Percentiles rank a stretch among this genome's conserved stretches.
These are phyloP conservation scores for Myiopsitta monachus DNA, from an alignment of 2,113 vertebrate species.

Conservation along the genomic window DNA sequence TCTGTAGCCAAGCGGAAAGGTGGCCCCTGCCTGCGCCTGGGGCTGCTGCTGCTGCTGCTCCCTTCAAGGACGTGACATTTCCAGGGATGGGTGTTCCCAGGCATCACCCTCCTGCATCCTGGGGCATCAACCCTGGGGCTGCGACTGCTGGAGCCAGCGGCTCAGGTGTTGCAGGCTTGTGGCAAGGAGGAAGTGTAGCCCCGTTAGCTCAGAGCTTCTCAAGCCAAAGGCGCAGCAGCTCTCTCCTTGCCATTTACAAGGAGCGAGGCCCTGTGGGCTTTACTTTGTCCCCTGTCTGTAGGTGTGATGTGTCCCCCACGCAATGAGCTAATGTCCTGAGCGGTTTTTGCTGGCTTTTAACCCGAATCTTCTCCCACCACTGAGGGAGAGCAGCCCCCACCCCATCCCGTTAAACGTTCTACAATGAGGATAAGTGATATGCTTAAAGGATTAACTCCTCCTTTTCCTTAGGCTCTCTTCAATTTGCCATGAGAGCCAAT, in stretches of 20 bases:
- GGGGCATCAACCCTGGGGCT: background rate
- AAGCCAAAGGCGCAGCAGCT: background rate
- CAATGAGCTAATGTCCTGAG: background rate
- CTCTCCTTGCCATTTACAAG: background rate
- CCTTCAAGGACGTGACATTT: rapidly evolving
- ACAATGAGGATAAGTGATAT: background rate
- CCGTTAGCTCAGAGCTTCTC: background rate
- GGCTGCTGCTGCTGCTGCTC: background rate
- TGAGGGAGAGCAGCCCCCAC: background rate
- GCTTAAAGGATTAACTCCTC: background rate
- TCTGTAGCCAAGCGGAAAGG: rapidly evolving
- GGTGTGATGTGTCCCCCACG: background rate
- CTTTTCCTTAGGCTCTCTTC: background rate
- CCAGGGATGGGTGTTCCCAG: rapidly evolving
- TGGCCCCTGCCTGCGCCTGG: rapidly evolving
- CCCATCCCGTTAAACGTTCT: rapidly evolving
- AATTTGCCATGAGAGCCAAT: background rate
- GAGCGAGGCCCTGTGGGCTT: too few species aligned
- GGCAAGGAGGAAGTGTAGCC: rapidly evolving
- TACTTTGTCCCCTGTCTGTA: background rate
- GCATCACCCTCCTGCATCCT: rapidly evolving
- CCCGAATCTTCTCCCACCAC: background rate
- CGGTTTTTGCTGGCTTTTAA: background rate
- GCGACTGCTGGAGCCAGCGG: background rate
- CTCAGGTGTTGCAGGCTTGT: background rate